Evolutionary conservation across 2,888 invertebrate genomes (phyloP).

Genomic region (Brachycybe producta): DNA sequence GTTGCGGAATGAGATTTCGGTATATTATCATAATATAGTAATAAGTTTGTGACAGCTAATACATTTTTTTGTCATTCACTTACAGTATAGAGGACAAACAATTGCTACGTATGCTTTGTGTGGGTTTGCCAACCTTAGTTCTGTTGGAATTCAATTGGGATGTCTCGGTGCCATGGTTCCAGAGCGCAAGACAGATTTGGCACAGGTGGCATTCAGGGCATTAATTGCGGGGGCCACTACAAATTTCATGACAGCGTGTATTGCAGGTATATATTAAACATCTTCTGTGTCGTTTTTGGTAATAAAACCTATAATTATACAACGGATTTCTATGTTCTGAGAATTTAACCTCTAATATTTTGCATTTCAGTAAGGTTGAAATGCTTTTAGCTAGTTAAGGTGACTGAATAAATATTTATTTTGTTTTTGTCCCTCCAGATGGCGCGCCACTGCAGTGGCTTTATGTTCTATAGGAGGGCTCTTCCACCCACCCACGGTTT

Average conservation of each 20-base stretch:
- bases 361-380: no score
- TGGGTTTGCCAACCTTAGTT: constrained; percentile 39
- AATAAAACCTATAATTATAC: no score
- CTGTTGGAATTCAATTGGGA: constrained; percentile 38
- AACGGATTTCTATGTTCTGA: no score
- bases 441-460: no score
- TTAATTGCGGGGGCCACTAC: constrained; percentile 31
- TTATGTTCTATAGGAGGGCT: no score
- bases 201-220: constrained; percentile 29
- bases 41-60: neutral
- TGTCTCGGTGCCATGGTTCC: constrained; percentile 32
- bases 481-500: no score
- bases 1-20: constrained; percentile 19
- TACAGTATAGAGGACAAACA: constrained; percentile 22
- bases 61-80: neutral
- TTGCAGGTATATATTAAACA: constrained; percentile 29
- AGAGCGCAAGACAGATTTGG: constrained; percentile 27
- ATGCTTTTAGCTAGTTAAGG: no score
- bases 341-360: no score
- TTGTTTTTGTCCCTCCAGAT: no score
- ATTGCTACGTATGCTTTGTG: constrained; percentile 37
- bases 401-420: no score
- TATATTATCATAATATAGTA: neutral
- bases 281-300: no score
- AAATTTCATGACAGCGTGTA: constrained; percentile 32